A percentile compares a stretch with the other conserved stretches of the same genome.
phyloP scores from a whole-genome alignment of 1,140 invertebrate species.

The Drosophila sturtevanti region DNA sequence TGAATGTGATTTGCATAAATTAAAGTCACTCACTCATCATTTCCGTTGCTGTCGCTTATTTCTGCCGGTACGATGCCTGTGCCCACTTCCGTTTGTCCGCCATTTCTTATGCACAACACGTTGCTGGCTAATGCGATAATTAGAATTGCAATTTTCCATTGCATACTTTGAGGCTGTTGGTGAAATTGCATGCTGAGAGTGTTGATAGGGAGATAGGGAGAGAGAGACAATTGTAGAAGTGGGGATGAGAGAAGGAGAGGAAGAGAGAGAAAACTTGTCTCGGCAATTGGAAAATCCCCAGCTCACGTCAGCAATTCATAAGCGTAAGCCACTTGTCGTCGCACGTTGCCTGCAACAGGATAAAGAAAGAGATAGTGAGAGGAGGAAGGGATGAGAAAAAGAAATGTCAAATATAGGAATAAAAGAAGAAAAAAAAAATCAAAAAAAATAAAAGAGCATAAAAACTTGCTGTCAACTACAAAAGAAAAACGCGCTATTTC shows the following conservation, averaged over 20 bases:
- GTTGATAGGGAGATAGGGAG: not conserved
- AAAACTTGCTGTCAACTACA: conserved; percentile 74
- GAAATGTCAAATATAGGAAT: too few relatives aligned
- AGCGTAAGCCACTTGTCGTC: conserved; percentile 57
- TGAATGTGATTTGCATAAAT: conserved; percentile 68
- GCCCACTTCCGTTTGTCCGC: conserved; percentile 8
- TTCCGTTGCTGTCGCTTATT: conserved; percentile 16
- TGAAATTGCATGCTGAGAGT: conserved; percentile 54
- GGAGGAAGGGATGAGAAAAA: conserved; percentile 11
- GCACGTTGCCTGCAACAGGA: conserved; percentile 57
- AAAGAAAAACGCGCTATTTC: conserved; percentile 55
- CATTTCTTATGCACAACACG: conserved; percentile 81
- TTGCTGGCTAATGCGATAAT: conserved; percentile 79
- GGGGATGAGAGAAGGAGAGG: not conserved
- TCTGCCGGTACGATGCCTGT: not conserved
- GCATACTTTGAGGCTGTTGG: conserved; percentile 67
- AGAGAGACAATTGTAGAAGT: not conserved
- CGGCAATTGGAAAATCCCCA: conserved; percentile 55
- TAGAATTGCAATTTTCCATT: conserved; percentile 81
- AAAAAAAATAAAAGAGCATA: conserved; percentile 40
- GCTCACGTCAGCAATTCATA: conserved; percentile 72
- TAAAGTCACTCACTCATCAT: conserved; percentile 60
- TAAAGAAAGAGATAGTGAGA: not conserved
- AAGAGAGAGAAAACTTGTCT: conserved; percentile 2
- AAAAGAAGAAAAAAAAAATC: conserved; percentile 22